Evolutionary conservation across 2,113 vertebrate genomes (phyloP).

Genomic region (Ovis aries): ARS-UI_Ramb_v3.0 NC_056054.1:15529001-15529500

Average conservation of each 20-base stretch:
- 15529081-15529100: neutral
- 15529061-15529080: neutral
- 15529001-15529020: neutral
- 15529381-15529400: neutral
- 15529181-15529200: neutral
- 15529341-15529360: neutral
- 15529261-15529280: neutral
- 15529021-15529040: neutral
- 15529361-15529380: neutral
- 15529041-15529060: neutral
- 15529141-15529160: neutral
- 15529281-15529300: neutral
- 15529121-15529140: neutral
- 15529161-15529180: neutral
- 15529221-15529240: neutral
- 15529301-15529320: neutral
- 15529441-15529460: neutral
- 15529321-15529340: neutral
- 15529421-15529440: neutral
- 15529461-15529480: neutral
- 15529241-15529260: neutral
- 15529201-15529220: neutral
- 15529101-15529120: neutral
- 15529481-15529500: neutral
- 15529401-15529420: neutral